A percentile compares a stretch with the other conserved stretches of the same genome.
phyloP scores from a whole-genome alignment of 1,140 invertebrate species.

The Agrilus planipennis region DNA sequence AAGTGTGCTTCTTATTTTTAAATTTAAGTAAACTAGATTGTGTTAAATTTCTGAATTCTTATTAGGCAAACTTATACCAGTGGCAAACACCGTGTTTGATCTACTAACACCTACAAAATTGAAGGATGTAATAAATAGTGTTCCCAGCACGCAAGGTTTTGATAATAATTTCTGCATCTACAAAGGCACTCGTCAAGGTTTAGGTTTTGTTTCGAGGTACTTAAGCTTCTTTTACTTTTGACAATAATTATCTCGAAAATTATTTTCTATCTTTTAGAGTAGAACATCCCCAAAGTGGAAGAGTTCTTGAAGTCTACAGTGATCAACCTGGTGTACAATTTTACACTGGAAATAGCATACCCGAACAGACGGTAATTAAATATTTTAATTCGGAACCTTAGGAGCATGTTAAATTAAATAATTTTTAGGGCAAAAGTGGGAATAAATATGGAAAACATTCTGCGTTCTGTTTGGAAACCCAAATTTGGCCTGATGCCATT shows the following conservation, averaged over 20 bases:
- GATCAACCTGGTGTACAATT: constrained; percentile 86
- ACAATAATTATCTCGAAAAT: no score
- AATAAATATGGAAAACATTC: constrained; percentile 61
- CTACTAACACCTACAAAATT: constrained; percentile 46
- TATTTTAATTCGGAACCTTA: no score
- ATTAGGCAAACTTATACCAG: constrained; percentile 23
- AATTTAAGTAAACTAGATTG: no score
- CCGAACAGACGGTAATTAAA: constrained; percentile 41
- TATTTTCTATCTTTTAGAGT: constrained; percentile 37
- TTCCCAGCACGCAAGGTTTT: constrained; percentile 44
- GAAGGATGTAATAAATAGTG: constrained; percentile 35
- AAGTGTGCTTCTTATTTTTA: no score
- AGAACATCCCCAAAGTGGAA: constrained; percentile 54
- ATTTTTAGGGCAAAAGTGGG: constrained; percentile 65
- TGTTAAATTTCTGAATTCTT: no score
- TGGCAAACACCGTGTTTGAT: constrained; percentile 40
- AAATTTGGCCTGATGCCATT: constrained; percentile 84
- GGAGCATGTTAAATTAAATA: no score
- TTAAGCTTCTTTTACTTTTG: no score
- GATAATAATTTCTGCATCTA: constrained; percentile 59
- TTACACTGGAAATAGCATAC: constrained; percentile 73
- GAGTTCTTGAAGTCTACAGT: constrained; percentile 62
- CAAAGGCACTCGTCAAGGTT: constrained; percentile 25
- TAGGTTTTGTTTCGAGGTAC: constrained; percentile 32
- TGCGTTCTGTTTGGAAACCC: constrained; percentile 82